Evolutionary conservation across 2,113 vertebrate genomes (phyloP).

Genomic region (Coptodon rendalli): DNA sequence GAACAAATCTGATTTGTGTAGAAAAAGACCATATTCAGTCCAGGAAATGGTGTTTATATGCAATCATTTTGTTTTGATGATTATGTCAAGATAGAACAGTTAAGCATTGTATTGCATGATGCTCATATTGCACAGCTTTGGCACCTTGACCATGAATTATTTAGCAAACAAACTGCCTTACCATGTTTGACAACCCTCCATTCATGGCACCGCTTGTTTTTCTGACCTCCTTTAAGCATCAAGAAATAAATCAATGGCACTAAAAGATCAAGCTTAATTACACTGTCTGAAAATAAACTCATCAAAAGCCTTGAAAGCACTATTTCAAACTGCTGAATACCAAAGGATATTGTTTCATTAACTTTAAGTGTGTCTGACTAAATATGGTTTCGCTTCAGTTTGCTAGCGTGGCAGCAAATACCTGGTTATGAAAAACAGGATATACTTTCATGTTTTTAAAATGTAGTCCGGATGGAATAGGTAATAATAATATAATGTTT

Average conservation of each 20-base stretch:
- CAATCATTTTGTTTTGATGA: background rate
- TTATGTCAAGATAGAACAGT: background rate
- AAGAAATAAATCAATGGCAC: background rate
- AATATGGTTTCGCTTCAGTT: background rate
- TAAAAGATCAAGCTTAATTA: background rate
- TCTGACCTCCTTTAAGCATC: background rate
- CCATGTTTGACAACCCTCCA: background rate
- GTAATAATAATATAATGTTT: background rate
- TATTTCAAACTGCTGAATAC: background rate
- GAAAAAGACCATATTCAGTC: background rate
- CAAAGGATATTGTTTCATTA: background rate
- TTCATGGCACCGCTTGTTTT: background rate
- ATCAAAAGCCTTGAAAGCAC: background rate
- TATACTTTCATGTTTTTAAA: background rate
- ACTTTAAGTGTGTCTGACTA: background rate
- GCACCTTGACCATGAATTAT: background rate
- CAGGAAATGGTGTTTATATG: background rate
- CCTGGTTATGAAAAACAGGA: background rate
- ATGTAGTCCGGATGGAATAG: background rate
- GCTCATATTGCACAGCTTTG: background rate
- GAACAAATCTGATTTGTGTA: background rate
- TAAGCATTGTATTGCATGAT: background rate
- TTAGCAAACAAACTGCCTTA: background rate
- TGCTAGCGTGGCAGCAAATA: fast-evolving
- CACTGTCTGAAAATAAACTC: background rate